Base-by-base conservation (phyloP, 1,140 invertebrate species). In the Caerostris darwini region DNA sequence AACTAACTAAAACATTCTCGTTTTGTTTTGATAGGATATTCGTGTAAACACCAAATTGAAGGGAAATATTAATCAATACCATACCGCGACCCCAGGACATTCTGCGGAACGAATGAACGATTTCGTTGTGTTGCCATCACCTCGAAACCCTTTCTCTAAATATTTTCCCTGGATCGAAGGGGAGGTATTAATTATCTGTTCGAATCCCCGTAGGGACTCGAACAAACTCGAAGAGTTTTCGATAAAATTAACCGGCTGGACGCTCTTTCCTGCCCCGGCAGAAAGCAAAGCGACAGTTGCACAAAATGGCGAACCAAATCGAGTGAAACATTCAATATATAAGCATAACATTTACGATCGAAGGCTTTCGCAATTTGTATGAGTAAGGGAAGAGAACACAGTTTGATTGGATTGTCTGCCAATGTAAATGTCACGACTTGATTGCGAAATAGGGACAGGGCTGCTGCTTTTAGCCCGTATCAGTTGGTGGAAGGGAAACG, bases 301-400 rank as follows among this genome's bases (percentile, higher is more conserved):
- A 77, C 71, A 77, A 77, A 77, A 77, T 77, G 71, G 71, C 71
- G 71, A 77, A 77, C 71, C 71, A 77, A 77, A 77, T 77, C 71
- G 71, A 53, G 71, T 77, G 71, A 77, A 77, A 77, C 71, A 50
- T 77, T 77, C 71, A 77, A 53, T 77, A 77, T 34, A 34, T 77
- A 77, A 77, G 71, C 71, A 77, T 77, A 77, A 77, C 71, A 77
- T 77, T 77, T 77, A 77, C 71, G 71, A 77, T 77, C 71, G 71
- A 77, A 50, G 53, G 71, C 71, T 77, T 77, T 77, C 71, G 71
- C 71, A 77, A 77, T 77, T 77, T 77, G 71, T 77, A 12, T 14
- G 71, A 34, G 71, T 34, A 34, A 34, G n/a, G 69, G 34, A 10
- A 12, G 71, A 5, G 34, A 8, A 50, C 71, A 8, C 53, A 19